phyloP scores from a whole-genome alignment of 53 echinoderm and acorn worm genomes.

The Echinometra lucunter region DNA sequence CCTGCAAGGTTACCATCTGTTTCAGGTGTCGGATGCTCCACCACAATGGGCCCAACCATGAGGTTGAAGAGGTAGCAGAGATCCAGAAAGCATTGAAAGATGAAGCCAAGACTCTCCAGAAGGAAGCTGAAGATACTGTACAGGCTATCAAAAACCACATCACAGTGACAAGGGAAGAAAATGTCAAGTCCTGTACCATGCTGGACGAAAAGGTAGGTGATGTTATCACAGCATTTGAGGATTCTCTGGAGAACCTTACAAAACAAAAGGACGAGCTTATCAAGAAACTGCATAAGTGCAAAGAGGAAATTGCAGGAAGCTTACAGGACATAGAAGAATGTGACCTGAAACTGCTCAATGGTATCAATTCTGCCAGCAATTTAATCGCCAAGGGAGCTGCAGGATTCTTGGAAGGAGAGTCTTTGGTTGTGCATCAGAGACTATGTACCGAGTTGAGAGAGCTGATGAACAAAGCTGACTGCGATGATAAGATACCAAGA shows the following conservation, averaged over 20 bases:
- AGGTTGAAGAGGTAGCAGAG: neutral
- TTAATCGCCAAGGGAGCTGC: neutral
- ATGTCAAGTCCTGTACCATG: neutral
- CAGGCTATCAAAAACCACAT: neutral
- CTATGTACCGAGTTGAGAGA: neutral
- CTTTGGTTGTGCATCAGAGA: neutral
- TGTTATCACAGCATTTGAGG: neutral
- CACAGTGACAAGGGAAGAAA: neutral
- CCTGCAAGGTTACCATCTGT: conserved; percentile 17
- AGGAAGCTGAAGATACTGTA: neutral
- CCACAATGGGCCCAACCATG: neutral
- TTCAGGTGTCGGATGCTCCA: conserved; percentile 22
- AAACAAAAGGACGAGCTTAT: neutral
- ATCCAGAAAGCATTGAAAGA: neutral
- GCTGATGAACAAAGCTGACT: neutral
- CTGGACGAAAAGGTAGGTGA: neutral
- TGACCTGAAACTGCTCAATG: neutral
- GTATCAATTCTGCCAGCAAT: neutral
- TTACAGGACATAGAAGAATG: neutral
- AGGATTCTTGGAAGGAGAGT: neutral
- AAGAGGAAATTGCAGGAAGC: neutral
- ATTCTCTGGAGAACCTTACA: neutral
- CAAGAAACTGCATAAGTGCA: neutral
- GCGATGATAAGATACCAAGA: neutral
- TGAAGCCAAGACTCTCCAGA: neutral